Percentiles rank a stretch among this genome's conserved stretches.
phyloP scores from a whole-genome alignment of 2,888 invertebrate genomes.

The Drosophila austrosaltans region DNA sequence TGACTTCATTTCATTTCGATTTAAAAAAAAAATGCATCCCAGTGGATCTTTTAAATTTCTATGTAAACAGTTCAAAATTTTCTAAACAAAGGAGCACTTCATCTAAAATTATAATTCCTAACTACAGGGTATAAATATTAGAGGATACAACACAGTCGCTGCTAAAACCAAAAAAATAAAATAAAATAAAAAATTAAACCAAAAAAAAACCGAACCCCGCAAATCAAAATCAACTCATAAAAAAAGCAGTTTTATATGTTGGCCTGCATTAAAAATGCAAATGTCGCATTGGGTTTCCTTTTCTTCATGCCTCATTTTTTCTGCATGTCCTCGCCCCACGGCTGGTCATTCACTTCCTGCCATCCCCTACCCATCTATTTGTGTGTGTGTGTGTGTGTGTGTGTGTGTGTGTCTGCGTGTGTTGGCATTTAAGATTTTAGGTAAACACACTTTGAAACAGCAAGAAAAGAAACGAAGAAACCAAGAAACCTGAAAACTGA shows the following conservation, averaged over 20 bases:
- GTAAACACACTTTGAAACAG: slow-evolving; percentile 68
- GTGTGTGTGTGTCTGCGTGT: slow-evolving; percentile 8
- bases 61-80: too few species aligned
- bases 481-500: slow-evolving; percentile 37
- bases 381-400: background rate
- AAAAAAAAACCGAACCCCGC: slow-evolving; percentile 25
- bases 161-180: slow-evolving; percentile 30
- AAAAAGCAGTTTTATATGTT: slow-evolving; percentile 65
- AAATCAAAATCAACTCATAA: slow-evolving; percentile 68
- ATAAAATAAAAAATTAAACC: slow-evolving; percentile 32
- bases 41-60: too few species aligned
- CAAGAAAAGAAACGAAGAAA: slow-evolving; percentile 46
- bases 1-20: too few species aligned
- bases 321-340: slow-evolving; percentile 40
- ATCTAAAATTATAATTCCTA: background rate
- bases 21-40: too few species aligned
- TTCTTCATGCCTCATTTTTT: slow-evolving; percentile 30
- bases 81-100: too few species aligned
- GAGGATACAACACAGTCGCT: slow-evolving; percentile 60
- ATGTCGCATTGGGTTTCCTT: slow-evolving; percentile 74
- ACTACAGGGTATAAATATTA: slow-evolving; percentile 46
- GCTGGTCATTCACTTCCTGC: slow-evolving; percentile 57
- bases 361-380: slow-evolving; percentile 16
- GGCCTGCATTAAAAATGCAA: slow-evolving; percentile 82
- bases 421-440: slow-evolving; percentile 70